Base-by-base conservation (phyloP, 1,140 invertebrate species). In the Lutraria rhynchaena region DNA sequence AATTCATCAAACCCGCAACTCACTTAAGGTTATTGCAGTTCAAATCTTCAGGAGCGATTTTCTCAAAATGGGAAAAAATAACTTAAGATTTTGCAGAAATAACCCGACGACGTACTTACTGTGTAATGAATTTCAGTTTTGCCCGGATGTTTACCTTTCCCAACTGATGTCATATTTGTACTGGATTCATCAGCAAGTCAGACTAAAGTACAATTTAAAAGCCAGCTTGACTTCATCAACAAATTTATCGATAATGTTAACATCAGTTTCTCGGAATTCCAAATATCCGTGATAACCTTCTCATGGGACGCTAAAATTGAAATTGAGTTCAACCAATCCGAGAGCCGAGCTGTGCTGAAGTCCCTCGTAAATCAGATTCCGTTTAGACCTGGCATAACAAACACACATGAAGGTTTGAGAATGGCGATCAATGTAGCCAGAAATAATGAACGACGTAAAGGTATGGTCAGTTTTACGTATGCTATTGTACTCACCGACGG, bases 401-500 rank as follows among this genome's bases (percentile, higher is more conserved):
- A 58, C 27, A 74, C 70, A 5, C 11, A 74, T 60, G 41, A 41
- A 58, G 70, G 70, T 11, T 35, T 74, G 3, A n/a, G 7, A 22
- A 29, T 24, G 0, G 70, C 70, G 3, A 49, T n/a, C n/a, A 33
- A 35, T 19, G 35, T 41, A 33, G 27, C 49, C 9, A 57, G 55
- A 5, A 29, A 60, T 9, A 49, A 41, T 17, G 44, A 49, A 49
- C 17, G 49, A n/a, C 70, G 51, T 35, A 57, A 33, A 58, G 49
- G 49, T 27, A 33, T 74, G 35, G 29, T 27, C 13, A 74, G 35
- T 37, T 19, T 58, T 31, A 57, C 37, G 31, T 58, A 58, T 60
- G 55, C 53, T 41, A 58, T 74, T 41, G 70, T 71, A 33, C 7
- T 71, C 4, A 71, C 69, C 15, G 69, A 71, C 44, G 69, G 69